Evolutionary conservation across 1,140 invertebrate genomes (phyloP).

Genomic region (Diabrotica undecimpunctata): DNA sequence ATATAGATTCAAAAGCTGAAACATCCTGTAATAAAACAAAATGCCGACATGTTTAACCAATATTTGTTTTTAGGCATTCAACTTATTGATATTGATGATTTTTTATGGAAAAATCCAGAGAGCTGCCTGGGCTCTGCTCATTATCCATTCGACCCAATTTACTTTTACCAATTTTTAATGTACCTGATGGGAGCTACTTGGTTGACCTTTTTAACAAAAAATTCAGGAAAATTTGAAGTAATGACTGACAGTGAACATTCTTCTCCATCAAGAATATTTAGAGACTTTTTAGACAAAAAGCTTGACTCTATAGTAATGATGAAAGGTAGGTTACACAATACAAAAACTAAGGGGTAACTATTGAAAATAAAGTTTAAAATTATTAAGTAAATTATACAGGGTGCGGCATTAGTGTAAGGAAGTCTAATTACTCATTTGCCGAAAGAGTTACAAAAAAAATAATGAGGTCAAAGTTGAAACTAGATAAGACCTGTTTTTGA

Average conservation of each 20-base stretch:
- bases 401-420: no score
- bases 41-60: no score
- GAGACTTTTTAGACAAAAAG: background rate
- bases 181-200: slow-evolving; percentile 52
- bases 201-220: slow-evolving; percentile 42
- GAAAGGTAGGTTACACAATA: slow-evolving; percentile 33
- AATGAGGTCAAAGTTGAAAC: no score
- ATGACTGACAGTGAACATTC: no score
- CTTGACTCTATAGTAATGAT: slow-evolving; percentile 35
- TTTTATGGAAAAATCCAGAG: slow-evolving; percentile 47
- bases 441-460: no score
- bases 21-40: no score
- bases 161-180: slow-evolving; percentile 59
- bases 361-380: no score
- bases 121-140: slow-evolving; percentile 48
- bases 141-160: slow-evolving; percentile 56
- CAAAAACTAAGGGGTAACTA: no score
- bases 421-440: no score
- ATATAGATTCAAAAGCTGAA: no score
- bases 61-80: slow-evolving; percentile 40
- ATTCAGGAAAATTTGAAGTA: background rate
- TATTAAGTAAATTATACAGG: no score
- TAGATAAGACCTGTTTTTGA: no score
- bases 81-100: slow-evolving; percentile 51
- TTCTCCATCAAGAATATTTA: slow-evolving; percentile 3